Percentiles rank a stretch among this genome's conserved stretches.
phyloP scores from a whole-genome alignment of 2,113 vertebrate genomes.

The Bubo blakistoni region DNA sequence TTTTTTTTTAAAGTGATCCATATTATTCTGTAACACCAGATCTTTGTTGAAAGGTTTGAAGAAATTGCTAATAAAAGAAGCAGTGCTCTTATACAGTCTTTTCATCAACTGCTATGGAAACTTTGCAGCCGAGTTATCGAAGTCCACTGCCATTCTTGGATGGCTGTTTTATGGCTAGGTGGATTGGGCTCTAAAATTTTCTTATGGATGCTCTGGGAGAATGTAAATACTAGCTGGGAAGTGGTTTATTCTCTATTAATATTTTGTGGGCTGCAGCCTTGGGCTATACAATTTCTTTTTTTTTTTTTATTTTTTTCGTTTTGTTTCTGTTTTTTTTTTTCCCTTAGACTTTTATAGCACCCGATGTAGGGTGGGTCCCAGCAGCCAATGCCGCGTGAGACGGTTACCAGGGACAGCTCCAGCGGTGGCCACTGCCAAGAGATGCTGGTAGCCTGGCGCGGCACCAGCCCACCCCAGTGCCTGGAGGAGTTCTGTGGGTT shows the following conservation, averaged over 20 bases:
- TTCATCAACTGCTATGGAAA: neutral
- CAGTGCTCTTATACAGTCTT: neutral
- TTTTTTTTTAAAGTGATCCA: neutral
- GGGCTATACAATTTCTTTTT: neutral
- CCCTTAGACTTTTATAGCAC: neutral
- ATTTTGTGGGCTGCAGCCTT: neutral
- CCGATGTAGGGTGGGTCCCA: fast-evolving
- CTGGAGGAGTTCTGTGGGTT: neutral
- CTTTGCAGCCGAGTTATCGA: neutral
- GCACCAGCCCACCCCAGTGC: neutral
- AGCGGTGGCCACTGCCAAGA: fast-evolving
- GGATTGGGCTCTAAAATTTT: neutral
- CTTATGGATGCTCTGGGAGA: neutral
- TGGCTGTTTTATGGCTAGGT: neutral
- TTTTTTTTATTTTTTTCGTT: fast-evolving
- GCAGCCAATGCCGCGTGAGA: neutral
- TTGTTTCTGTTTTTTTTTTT: neutral
- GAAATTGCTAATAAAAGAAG: neutral
- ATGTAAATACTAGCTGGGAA: neutral
- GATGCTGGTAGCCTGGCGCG: neutral
- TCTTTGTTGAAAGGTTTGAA: neutral
- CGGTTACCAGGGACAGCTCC: neutral
- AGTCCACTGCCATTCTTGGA: neutral
- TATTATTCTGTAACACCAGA: neutral
- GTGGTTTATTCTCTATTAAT: neutral